Conservation (phyloP, 2,888 invertebrate genomes). For the Diarsia mendica region DNA sequence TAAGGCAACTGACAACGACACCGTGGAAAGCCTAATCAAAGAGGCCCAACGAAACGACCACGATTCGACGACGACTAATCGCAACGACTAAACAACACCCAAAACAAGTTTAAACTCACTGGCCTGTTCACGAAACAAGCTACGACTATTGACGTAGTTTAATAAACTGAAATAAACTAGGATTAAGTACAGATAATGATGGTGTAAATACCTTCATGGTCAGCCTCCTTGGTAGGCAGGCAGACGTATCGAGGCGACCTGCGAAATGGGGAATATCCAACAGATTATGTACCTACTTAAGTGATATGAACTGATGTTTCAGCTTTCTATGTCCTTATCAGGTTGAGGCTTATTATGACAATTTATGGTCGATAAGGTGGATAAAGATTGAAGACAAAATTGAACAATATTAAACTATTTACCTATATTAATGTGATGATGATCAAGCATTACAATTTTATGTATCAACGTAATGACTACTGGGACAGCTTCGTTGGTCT, state of each 20-base stretch:
- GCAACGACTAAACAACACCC: constrained; percentile 56
- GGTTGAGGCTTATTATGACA: constrained; percentile 21
- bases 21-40: background rate
- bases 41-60: background rate
- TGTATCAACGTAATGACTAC: too few species aligned
- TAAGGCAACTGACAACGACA: background rate
- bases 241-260: constrained; percentile 47
- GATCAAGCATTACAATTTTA: too few species aligned
- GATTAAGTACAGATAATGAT: constrained; percentile 59
- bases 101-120: constrained; percentile 64
- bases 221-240: constrained; percentile 19
- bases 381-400: constrained; percentile 1
- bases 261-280: constrained; percentile 19
- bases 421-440: background rate
- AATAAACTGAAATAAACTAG: constrained; percentile 66
- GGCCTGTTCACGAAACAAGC: constrained; percentile 56
- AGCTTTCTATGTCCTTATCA: constrained; percentile 45
- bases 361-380: constrained; percentile 16
- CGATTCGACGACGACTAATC: constrained; percentile 54
- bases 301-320: constrained; percentile 22
- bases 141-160: constrained; percentile 63
- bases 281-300: constrained; percentile 26
- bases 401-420: background rate
- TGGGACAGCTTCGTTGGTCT: too few species aligned
- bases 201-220: constrained; percentile 46